phyloP scores from a whole-genome alignment of 23 tunicate species.

The Halocynthia roretzi region DNA sequence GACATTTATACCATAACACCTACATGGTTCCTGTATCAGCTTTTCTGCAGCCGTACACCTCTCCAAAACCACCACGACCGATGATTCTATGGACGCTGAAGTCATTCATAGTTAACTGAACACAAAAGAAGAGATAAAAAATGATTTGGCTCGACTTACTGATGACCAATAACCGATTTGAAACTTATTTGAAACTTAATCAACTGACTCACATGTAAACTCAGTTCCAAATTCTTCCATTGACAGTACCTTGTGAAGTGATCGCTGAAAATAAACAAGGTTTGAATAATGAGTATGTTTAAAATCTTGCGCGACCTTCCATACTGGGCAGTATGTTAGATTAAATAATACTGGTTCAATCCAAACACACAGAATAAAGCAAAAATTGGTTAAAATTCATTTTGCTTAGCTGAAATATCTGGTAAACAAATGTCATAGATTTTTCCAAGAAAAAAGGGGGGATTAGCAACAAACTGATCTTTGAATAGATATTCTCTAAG shows the following conservation, averaged over 20 bases:
- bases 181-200: not conserved
- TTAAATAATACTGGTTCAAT: no score
- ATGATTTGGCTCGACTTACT: not conserved
- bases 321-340: no score
- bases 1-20: constrained; percentile 17
- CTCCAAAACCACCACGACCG: constrained; percentile 97
- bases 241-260: constrained; percentile 85
- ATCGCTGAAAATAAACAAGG: constrained; percentile 36
- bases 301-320: no score
- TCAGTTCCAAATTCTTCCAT: constrained; percentile 85
- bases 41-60: constrained; percentile 92
- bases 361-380: no score
- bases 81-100: constrained; percentile 94
- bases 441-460: no score
- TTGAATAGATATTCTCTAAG: no score
- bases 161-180: not conserved
- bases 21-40: constrained; percentile 98
- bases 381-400: no score
- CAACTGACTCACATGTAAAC: constrained; percentile 49
- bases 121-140: not conserved
- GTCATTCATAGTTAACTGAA: constrained; percentile 93
- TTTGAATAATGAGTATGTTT: not conserved
- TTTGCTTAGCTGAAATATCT: no score
- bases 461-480: no score
- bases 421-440: no score